phyloP scores from a whole-genome alignment of 2,797 vertebrate genomes.

The Trachops cirrhosus region DNA sequence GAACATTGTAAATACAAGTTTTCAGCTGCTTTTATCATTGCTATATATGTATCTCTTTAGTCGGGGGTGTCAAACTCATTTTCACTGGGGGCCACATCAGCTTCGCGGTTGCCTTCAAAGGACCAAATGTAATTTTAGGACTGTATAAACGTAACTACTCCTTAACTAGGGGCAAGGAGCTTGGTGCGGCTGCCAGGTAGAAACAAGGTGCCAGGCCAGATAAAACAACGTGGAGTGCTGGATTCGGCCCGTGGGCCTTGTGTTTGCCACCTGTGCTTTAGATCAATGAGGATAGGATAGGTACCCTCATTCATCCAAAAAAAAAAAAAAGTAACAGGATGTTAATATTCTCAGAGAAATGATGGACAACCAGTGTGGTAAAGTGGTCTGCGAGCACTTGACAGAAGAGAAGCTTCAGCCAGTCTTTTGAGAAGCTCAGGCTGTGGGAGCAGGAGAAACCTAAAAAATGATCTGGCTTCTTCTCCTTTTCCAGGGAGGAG shows the following conservation, averaged over 20 bases:
- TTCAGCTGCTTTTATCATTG: not conserved
- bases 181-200: too few species aligned
- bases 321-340: not conserved
- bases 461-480: not conserved
- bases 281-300: not conserved
- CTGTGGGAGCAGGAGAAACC: not conserved
- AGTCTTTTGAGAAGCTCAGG: not conserved
- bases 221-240: too few species aligned
- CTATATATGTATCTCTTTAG: not conserved
- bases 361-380: not conserved
- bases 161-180: too few species aligned
- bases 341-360: constrained; percentile 16
- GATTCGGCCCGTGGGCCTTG: too few species aligned
- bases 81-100: too few species aligned
- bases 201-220: too few species aligned
- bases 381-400: not conserved
- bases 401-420: not conserved
- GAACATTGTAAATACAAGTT: not conserved
- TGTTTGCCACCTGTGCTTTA: too few species aligned
- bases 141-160: too few species aligned
- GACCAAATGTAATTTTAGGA: too few species aligned
- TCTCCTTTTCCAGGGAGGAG: not conserved
- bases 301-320: not conserved
- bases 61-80: too few species aligned
- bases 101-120: too few species aligned